Evolutionary conservation across 2,113 vertebrate genomes (phyloP).

Genomic region (Tenrec ecaudatus): DNA sequence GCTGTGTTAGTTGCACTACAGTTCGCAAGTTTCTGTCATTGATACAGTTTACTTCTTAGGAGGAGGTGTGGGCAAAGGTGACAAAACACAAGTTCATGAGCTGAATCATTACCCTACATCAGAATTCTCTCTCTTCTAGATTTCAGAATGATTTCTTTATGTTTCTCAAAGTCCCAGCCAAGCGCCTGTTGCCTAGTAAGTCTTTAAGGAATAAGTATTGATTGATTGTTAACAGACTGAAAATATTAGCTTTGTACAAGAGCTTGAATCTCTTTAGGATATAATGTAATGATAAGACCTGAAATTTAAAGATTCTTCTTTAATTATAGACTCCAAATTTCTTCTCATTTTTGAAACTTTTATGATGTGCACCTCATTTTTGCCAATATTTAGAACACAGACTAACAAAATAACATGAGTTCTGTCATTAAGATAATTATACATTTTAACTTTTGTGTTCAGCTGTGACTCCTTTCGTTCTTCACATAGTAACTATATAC

Average conservation of each 20-base stretch:
- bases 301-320: constrained; percentile 28
- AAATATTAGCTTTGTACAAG: not conserved
- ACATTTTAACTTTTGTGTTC: not conserved
- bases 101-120: not conserved
- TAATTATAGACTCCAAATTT: not conserved
- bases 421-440: not conserved
- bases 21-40: not conserved
- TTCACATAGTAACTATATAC: not conserved
- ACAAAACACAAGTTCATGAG: not conserved
- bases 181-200: not conserved
- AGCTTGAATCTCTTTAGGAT: constrained; percentile 27
- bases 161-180: not conserved
- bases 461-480: too few species aligned
- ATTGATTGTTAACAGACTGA: constrained; percentile 6
- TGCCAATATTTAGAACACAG: not conserved
- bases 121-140: not conserved
- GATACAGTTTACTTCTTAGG: not conserved
- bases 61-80: not conserved
- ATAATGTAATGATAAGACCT: not conserved
- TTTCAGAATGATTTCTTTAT: not conserved
- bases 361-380: not conserved
- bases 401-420: not conserved
- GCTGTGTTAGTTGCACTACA: not conserved
- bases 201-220: constrained; percentile 23
- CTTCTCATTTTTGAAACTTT: constrained; percentile 12